Evolutionary conservation across 92 coral and sea anemone species (phyloP).

Genomic region (Hydrozoanthus gracilis): DNA sequence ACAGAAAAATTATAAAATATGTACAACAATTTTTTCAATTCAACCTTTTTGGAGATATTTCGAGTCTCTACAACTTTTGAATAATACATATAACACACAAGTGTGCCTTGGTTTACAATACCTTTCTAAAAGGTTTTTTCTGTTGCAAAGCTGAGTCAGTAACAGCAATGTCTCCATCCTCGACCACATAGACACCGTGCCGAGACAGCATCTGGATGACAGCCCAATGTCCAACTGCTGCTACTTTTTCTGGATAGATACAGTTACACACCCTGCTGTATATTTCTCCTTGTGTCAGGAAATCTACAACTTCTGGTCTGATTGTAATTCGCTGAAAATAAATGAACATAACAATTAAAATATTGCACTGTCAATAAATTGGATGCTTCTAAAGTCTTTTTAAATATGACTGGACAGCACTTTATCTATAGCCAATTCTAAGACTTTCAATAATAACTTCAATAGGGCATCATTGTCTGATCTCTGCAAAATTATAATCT

Average conservation of each 20-base stretch:
- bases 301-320: constrained; percentile 87
- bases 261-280: constrained; percentile 85
- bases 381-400: no score
- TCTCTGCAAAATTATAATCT: no score
- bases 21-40: background rate
- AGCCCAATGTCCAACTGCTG: constrained; percentile 93
- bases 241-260: constrained; percentile 74
- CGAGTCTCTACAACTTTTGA: no score
- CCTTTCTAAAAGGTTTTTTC: constrained; percentile 91
- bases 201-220: constrained; percentile 88
- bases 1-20: no score
- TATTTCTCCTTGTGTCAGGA: constrained; percentile 85
- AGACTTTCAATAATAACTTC: no score
- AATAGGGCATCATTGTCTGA: no score
- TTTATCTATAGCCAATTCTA: no score
- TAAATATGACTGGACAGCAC: no score
- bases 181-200: constrained; percentile 94
- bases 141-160: constrained; percentile 94
- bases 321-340: constrained; percentile 77
- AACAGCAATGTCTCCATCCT: constrained; percentile 94
- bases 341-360: background rate
- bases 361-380: no score
- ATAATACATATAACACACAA: background rate
- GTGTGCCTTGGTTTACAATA: background rate
- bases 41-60: no score